Evolutionary conservation across 2,888 invertebrate genomes (phyloP).

Genomic region (Ennomos erosarius): DNA sequence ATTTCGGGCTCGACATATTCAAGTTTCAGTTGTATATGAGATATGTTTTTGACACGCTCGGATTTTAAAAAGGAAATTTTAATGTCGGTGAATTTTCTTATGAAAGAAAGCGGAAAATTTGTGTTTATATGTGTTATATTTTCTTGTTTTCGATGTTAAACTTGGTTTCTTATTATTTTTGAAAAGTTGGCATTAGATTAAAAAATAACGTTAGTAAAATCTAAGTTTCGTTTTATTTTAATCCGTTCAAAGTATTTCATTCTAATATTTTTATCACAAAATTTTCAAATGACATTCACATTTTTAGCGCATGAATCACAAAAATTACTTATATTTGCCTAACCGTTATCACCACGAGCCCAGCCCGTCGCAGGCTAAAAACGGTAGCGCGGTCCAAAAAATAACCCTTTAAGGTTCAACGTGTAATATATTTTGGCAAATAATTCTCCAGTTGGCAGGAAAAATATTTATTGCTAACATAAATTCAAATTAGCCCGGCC

Average conservation of each 20-base stretch:
- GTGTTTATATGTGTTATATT: no score
- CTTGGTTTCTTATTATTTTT: neutral
- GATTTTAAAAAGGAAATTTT: slow-evolving; percentile 3
- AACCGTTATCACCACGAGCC: slow-evolving; percentile 13
- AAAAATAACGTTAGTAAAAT: neutral
- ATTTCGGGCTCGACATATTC: slow-evolving; percentile 1
- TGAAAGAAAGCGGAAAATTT: no score
- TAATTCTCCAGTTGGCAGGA: slow-evolving; percentile 54
- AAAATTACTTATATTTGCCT: slow-evolving; percentile 13
- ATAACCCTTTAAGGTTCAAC: slow-evolving; percentile 42
- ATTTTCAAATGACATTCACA: no score
- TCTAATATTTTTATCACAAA: no score
- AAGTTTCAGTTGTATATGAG: slow-evolving; percentile 13
- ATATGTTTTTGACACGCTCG: slow-evolving; percentile 13
- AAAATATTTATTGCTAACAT: slow-evolving; percentile 62
- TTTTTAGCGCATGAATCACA: slow-evolving; percentile 12
- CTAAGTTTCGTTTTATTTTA: neutral
- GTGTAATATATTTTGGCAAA: slow-evolving; percentile 50
- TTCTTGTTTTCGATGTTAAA: no score
- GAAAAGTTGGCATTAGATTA: neutral
- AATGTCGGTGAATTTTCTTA: no score
- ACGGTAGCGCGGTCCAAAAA: slow-evolving; percentile 14
- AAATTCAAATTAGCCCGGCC: slow-evolving; percentile 63
- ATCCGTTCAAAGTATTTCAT: no score
- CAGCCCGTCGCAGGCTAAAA: slow-evolving; percentile 7